Evolutionary conservation across 2,113 vertebrate genomes (phyloP), one percentile per base, ranked within the genome.

Genomic region (Hipposideros armiger): DNA sequence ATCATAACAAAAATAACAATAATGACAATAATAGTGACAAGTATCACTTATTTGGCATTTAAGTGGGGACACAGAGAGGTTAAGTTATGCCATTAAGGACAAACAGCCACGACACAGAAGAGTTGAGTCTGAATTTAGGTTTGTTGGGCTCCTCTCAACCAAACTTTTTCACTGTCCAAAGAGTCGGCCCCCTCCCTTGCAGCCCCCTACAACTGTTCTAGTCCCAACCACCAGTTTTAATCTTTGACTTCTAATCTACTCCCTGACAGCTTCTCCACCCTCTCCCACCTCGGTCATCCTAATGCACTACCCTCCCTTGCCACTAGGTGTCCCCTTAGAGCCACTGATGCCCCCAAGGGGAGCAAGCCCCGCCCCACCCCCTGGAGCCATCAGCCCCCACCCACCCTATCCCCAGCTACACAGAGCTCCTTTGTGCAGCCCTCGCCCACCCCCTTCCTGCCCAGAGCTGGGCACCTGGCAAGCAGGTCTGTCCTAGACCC

Each of bases 251-350:
- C 93, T 77, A 81, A 87, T n/a, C 32, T 82, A 58, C 42, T 36
- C 73, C 36, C 15, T 93, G 52, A 58, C 50, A 64, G 83, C 7
- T 83, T 80, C 70, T 36, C 66, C 81, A 86, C 90, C 76, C 78
- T 67, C 76, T 94, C 83, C 67, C 76, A 94, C 85, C 77, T 54
- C 16, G 40, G 81, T 40, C 95, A 96, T 52, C 22, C 67, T 32
- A 70, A 69, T 90, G 97, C 92, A 94, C 92, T 95, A 96, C 96
- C 36, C 77, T 73, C 92, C 94, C 96, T 98, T 45, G 47, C 98
- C 98, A 93, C 98, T 98, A 98, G 98, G 98, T 98, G 98, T 98
- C 98, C 98, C 98, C 96, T 94, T 77, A 94, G 98, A 98, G 98
- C 98, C 95, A 95, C 96, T 64, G 92, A 98, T 97, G 97, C 98